Conservation (phyloP, 2,113 vertebrate species). For the Cyanoramphus novaezelandiae region DNA sequence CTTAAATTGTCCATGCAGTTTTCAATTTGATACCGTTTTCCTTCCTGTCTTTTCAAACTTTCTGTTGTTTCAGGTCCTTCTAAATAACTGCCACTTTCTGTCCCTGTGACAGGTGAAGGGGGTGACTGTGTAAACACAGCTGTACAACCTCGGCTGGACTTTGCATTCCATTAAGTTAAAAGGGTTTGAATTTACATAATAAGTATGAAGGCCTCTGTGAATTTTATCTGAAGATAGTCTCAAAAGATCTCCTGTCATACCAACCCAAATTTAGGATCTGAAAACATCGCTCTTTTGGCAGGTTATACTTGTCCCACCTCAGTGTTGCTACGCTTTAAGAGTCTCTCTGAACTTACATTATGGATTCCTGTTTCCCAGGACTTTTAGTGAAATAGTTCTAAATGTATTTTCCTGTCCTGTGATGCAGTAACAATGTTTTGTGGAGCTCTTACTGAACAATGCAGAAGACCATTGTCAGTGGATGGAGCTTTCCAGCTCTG, state of each 20-base stretch:
- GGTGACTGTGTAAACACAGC: background rate
- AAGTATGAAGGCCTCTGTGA: background rate
- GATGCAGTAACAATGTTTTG: background rate
- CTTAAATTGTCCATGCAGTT: conserved; percentile 23
- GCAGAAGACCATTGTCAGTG: background rate
- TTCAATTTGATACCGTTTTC: conserved; percentile 31
- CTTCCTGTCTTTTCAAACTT: background rate
- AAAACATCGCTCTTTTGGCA: background rate
- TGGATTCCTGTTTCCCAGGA: background rate
- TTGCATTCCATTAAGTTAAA: conserved; percentile 7
- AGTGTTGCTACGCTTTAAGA: background rate
- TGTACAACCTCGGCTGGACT: background rate
- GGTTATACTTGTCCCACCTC: background rate
- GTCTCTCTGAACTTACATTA: background rate
- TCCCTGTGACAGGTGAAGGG: background rate
- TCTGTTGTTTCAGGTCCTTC: background rate
- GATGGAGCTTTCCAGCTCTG: background rate
- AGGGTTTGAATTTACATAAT: background rate
- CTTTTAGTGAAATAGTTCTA: background rate
- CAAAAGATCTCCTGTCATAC: background rate
- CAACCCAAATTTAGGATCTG: background rate
- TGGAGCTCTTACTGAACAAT: background rate
- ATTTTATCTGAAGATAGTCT: background rate
- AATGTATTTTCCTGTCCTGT: background rate
- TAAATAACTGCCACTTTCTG: background rate